These are phyloP conservation scores for Enteromius afrohamiltoni DNA, from an alignment of 2,797 vertebrate species.

Conservation along the genomic window DNA sequence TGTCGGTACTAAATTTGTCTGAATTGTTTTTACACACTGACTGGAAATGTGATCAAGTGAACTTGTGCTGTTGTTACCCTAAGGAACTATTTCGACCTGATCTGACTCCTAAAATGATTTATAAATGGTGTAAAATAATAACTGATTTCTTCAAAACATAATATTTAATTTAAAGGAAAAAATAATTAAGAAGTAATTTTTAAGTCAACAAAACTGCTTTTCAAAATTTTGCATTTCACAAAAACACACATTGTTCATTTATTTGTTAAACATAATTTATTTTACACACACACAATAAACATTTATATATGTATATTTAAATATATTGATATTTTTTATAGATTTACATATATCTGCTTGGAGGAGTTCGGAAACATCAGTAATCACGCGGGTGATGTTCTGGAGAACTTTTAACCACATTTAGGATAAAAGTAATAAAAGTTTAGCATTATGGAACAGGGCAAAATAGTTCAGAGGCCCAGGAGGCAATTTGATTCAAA, in stretches of 20 bases:
- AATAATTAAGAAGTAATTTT: background rate
- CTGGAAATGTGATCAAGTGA: background rate
- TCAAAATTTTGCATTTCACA: background rate
- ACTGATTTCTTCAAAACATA: background rate
- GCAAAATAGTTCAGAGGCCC: background rate
- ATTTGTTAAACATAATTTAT: constrained; percentile 43
- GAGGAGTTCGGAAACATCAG: constrained; percentile 13
- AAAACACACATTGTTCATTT: constrained; percentile 3
- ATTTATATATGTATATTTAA: constrained; percentile 25
- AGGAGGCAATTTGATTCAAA: constrained; percentile 31
- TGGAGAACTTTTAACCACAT: constrained; percentile 15
- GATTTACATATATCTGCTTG: background rate
- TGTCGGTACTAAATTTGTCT: background rate
- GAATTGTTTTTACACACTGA: background rate
- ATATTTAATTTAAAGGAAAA: background rate
- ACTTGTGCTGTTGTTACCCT: background rate
- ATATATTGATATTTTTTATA: background rate
- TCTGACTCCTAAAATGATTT: background rate
- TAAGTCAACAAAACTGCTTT: constrained; percentile 15
- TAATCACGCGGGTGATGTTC: constrained; percentile 10
- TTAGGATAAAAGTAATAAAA: constrained; percentile 17
- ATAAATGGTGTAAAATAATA: background rate
- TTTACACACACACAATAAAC: constrained; percentile 13
- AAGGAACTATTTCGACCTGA: background rate
- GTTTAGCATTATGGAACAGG: constrained; percentile 1